phyloP scores from a whole-genome alignment of 2,113 vertebrate species.

The Psephotus haematonotus region DNA sequence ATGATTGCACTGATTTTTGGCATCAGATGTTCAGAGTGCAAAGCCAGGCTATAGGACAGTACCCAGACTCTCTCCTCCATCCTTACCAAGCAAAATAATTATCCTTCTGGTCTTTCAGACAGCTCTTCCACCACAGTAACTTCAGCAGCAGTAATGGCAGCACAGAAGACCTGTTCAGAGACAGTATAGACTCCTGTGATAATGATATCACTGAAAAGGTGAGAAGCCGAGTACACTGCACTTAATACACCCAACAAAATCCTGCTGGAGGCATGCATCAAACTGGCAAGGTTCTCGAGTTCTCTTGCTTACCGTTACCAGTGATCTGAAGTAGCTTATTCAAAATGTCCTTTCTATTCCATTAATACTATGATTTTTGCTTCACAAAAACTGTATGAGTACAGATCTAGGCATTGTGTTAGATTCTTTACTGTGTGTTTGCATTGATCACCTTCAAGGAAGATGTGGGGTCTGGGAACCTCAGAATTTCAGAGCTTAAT shows the following conservation, averaged over 20 bases:
- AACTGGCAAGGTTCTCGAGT: background rate
- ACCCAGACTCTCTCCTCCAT: background rate
- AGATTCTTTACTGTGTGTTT: background rate
- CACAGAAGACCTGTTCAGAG: conserved; percentile 94
- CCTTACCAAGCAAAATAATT: conserved; percentile 66
- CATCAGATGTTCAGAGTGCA: background rate
- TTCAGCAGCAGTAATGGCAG: conserved; percentile 97
- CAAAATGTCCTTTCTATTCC: background rate
- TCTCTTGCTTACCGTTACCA: background rate
- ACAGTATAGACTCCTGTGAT: conserved; percentile 95
- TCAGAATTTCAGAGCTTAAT: background rate
- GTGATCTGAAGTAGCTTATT: background rate
- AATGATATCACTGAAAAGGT: conserved; percentile 96
- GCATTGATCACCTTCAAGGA: background rate
- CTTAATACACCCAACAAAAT: background rate
- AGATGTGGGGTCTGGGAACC: background rate
- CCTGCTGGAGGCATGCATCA: background rate
- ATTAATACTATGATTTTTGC: background rate
- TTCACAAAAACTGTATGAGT: background rate
- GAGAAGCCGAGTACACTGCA: background rate
- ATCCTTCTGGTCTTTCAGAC: conserved; percentile 75
- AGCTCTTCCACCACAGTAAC: conserved; percentile 95
- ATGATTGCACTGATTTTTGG: background rate
- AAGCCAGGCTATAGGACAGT: background rate
- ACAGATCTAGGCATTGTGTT: background rate